Conservation (phyloP, 2,113 vertebrate genomes). For the Perca schrenkii region DNA sequence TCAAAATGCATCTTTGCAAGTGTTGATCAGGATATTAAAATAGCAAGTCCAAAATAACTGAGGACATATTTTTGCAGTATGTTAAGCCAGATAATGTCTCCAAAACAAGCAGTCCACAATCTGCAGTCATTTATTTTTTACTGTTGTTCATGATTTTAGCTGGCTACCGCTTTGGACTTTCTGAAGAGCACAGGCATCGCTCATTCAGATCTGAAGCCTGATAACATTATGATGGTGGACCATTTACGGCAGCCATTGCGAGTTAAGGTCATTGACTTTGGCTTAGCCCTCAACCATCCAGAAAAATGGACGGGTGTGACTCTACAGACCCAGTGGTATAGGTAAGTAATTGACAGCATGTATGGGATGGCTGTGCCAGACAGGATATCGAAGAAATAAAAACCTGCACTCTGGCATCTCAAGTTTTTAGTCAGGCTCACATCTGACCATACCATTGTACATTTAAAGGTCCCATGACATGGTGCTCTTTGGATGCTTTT, state of each 20-base stretch:
- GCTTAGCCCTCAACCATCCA: not conserved
- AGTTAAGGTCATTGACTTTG: conserved; percentile 35
- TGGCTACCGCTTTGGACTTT: conserved; percentile 13
- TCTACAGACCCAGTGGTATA: conserved; percentile 11
- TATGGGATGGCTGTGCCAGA: not conserved
- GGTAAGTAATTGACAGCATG: conserved; percentile 13
- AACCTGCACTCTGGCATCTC: not conserved
- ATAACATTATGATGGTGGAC: conserved; percentile 40
- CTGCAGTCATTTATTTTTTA: not conserved
- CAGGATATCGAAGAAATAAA: not conserved
- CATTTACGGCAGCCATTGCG: not conserved
- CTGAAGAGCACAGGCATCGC: not conserved
- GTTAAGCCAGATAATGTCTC: too few relatives aligned
- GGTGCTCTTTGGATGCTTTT: too few relatives aligned
- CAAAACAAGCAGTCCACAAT: too few relatives aligned
- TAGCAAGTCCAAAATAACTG: not conserved
- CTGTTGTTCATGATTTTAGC: conserved; percentile 3
- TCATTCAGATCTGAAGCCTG: conserved; percentile 34
- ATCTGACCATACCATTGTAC: not conserved
- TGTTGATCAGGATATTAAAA: not conserved
- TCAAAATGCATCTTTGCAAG: not conserved
- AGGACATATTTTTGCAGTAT: too few relatives aligned
- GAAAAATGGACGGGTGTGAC: rapidly evolving
- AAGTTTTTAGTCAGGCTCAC: not conserved
- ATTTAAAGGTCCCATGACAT: not conserved